phyloP scores from a whole-genome alignment of 2,888 invertebrate genomes.

The Xestia sexstrigata region DNA sequence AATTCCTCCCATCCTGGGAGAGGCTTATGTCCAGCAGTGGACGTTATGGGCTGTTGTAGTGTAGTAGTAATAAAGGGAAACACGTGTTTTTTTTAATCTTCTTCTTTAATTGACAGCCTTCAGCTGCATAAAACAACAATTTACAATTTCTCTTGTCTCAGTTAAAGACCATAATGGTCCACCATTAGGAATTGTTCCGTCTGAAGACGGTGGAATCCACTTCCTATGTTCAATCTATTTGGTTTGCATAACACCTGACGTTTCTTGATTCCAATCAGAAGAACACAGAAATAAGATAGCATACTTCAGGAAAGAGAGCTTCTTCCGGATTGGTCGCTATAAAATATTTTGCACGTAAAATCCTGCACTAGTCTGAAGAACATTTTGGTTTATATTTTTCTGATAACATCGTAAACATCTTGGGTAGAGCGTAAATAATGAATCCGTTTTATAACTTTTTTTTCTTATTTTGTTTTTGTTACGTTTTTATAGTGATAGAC shows the following conservation, averaged over 20 bases:
- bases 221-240: background rate
- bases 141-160: too few relatives aligned
- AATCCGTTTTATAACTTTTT: slow-evolving; percentile 54
- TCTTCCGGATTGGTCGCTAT: slow-evolving; percentile 36
- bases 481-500: slow-evolving; percentile 41
- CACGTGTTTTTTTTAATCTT: too few relatives aligned
- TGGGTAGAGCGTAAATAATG: slow-evolving; percentile 54
- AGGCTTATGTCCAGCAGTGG: too few relatives aligned
- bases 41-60: too few relatives aligned
- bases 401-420: slow-evolving; percentile 63
- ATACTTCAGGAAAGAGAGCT: slow-evolving; percentile 12
- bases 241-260: background rate
- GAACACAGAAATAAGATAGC: slow-evolving; percentile 25
- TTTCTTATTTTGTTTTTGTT: slow-evolving; percentile 49
- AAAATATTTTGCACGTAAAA: slow-evolving; percentile 60
- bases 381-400: slow-evolving; percentile 64
- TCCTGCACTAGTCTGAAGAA: slow-evolving; percentile 43
- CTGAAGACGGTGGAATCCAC: background rate
- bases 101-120: too few relatives aligned
- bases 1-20: too few relatives aligned
- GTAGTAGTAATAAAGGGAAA: too few relatives aligned
- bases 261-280: slow-evolving; percentile 6
- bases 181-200: too few relatives aligned
- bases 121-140: too few relatives aligned
- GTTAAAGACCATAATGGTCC: background rate